A percentile compares a stretch with the other conserved stretches of the same genome.
Conservation (phyloP, 2,113 vertebrate genomes). For the Alaudala cheleensis region DNA sequence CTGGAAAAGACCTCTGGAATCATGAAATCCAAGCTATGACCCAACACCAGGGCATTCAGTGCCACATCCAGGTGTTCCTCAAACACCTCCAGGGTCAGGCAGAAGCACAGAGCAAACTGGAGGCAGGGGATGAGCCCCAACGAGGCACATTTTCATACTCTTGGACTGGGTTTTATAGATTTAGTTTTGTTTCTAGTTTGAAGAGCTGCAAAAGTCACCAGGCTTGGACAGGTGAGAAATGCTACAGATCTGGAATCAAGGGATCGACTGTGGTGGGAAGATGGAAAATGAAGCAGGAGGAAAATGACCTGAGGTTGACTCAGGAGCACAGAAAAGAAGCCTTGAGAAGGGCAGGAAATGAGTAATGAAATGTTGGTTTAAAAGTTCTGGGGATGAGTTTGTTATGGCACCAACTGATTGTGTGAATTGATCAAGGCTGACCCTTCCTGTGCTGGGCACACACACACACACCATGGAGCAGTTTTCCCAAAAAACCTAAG, state of each 20-base stretch:
- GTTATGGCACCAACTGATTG: not conserved
- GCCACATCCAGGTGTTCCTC: not conserved
- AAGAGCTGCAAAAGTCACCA: not conserved
- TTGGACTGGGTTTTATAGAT: not conserved
- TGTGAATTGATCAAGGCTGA: not conserved
- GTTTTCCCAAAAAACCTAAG: not conserved
- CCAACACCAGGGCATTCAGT: not conserved
- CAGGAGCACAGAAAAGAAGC: not conserved
- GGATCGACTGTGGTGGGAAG: not conserved
- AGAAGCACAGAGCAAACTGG: not conserved
- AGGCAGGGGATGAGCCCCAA: not conserved
- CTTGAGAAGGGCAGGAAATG: not conserved
- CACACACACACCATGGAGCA: not conserved
- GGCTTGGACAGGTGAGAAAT: not conserved
- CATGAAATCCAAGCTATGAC: not conserved
- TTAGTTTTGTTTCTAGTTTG: not conserved
- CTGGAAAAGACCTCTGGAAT: not conserved
- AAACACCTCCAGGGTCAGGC: not conserved
- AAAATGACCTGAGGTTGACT: accelerated
- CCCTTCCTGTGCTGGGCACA: not conserved
- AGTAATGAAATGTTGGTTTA: accelerated
- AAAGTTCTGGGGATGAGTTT: not conserved
- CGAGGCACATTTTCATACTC: accelerated
- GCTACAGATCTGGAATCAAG: not conserved
- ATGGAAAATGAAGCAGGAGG: not conserved